Evolutionary conservation across 2,888 invertebrate genomes (phyloP), one percentile per base, ranked within the genome.

Genomic region (Gastrophysa polygoni): DNA sequence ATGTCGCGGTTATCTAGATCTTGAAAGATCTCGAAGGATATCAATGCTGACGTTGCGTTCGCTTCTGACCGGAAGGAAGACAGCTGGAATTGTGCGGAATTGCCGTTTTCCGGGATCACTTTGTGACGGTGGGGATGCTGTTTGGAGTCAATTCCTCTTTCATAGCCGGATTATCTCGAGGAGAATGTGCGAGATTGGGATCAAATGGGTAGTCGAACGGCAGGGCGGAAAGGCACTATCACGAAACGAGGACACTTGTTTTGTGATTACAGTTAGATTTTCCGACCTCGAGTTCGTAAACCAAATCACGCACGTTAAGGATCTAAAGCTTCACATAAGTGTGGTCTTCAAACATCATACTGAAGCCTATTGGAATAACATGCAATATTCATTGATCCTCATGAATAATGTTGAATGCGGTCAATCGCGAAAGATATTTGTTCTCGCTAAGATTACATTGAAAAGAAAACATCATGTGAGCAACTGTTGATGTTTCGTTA

Each of bases 91-190:
- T 74, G 74, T 75, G 74, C 71, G 63, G 68, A 68, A 70, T 67
- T 72, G 70, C 68, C 73, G 67, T 69, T 73, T 77, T 76, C 76
- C 76, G 73, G 72, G 68, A 59, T 69, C 71, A 71, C 71, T 75
- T 74, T 71, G 70, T 72, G 68, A 63, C 20, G 32, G 50, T 17
- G 18, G 17, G 57, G 57, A 48, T 54, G 72, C 67, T 68, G 70
- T 72, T 72, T 70, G 66, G 66, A 62, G 63, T 59, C 72, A 72
- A 71, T 71, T 70, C 67, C 69, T 63, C 64, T 61, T 68, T 71
- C 70, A 72, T 71, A 55, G 67, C 55, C 61, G 68, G 62, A 60
- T 67, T 65, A 63, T 63, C 56, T 57, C 43, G 21, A 38, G 52
- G 38, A 14, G 16, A 2, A 14, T 14, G 38, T 21, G 38, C 14